A percentile compares a stretch with the other conserved stretches of the same genome.
phyloP scores from a whole-genome alignment of 2,888 invertebrate species.

The Drosophila nr. perissopoda region DNA sequence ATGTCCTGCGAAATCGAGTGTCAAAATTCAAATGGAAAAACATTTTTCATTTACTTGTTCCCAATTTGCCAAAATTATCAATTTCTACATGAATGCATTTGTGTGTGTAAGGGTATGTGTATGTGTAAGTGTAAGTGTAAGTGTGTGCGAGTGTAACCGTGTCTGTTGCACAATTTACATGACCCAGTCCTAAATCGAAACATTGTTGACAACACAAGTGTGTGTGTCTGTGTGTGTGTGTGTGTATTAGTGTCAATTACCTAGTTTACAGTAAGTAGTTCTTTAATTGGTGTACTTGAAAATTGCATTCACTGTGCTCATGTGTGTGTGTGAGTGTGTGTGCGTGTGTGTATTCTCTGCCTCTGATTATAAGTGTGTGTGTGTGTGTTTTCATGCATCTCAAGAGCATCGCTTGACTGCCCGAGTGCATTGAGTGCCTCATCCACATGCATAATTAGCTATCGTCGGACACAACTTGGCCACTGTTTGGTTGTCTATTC shows the following conservation, averaged over 20 bases:
- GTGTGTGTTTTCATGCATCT: slow-evolving; percentile 51
- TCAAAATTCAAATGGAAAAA: not conserved
- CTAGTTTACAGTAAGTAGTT: slow-evolving; percentile 32
- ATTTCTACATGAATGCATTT: slow-evolving; percentile 22
- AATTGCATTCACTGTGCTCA: slow-evolving; percentile 34
- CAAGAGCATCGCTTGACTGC: slow-evolving; percentile 33
- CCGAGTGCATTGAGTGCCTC: slow-evolving; percentile 44
- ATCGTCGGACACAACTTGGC: slow-evolving; percentile 19
- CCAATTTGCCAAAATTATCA: not conserved
- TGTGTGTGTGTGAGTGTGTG: slow-evolving; percentile 13
- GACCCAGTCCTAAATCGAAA: slow-evolving; percentile 31
- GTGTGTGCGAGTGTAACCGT: slow-evolving; percentile 11
- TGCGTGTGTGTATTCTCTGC: slow-evolving; percentile 8
- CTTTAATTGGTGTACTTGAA: slow-evolving; percentile 36
- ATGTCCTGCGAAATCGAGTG: slow-evolving; percentile 88
- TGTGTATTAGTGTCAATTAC: slow-evolving; percentile 43
- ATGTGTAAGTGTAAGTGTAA: not conserved
- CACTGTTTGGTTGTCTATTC: slow-evolving; percentile 6
- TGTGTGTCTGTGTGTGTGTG: slow-evolving; percentile 11
- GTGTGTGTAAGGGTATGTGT: not conserved
- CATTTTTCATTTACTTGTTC: not conserved
- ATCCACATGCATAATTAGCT: slow-evolving; percentile 50
- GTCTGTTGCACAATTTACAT: slow-evolving; percentile 15
- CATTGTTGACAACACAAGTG: slow-evolving; percentile 11
- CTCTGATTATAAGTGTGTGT: slow-evolving; percentile 9